Evolutionary conservation across 2,113 vertebrate genomes (phyloP).

Genomic region (Scopus umbretta): DNA sequence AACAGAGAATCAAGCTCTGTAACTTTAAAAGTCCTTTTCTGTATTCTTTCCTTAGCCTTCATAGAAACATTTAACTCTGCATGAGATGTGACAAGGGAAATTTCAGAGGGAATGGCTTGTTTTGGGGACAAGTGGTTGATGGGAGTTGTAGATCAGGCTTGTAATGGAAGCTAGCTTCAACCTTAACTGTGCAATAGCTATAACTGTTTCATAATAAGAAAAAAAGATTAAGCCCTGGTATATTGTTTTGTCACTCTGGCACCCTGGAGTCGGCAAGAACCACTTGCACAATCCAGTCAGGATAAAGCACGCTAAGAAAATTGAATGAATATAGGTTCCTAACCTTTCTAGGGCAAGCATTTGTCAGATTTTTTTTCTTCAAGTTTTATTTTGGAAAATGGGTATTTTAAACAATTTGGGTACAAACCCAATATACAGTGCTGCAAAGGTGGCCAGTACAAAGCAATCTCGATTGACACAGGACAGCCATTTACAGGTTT

Average conservation of each 20-base stretch:
- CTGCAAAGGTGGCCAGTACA: background rate
- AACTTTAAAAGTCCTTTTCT: background rate
- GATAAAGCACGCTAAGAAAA: conserved; percentile 25
- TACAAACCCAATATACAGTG: background rate
- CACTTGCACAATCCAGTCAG: background rate
- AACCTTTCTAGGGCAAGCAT: background rate
- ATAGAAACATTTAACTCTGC: background rate
- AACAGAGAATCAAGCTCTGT: background rate
- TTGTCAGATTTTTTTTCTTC: background rate
- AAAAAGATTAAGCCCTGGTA: background rate
- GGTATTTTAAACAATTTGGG: background rate
- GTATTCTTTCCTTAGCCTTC: background rate
- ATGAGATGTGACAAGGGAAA: background rate
- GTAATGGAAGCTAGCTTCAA: background rate
- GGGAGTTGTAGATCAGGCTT: background rate
- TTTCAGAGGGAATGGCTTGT: background rate
- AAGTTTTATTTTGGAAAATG: background rate
- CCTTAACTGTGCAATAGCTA: conserved; percentile 1
- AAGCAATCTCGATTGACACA: background rate
- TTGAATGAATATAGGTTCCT: background rate
- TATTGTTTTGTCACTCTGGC: background rate
- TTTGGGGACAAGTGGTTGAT: background rate
- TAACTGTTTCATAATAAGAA: background rate
- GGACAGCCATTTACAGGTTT: background rate
- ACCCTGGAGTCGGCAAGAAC: background rate